These are phyloP conservation scores for Antheraea pernyi DNA, from an alignment of 1,140 invertebrate species.

Conservation along the genomic window DNA sequence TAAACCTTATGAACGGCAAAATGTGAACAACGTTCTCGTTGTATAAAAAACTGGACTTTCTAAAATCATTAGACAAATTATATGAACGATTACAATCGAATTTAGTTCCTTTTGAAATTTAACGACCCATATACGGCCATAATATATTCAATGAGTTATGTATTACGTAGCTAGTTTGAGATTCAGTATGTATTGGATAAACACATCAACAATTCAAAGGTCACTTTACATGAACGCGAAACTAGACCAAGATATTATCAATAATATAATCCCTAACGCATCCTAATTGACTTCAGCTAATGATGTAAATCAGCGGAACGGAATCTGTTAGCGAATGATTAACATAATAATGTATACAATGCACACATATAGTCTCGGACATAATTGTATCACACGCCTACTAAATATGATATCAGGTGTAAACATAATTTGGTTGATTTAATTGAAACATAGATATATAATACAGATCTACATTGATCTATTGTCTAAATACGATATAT, in stretches of 20 bases:
- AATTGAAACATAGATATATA: neutral
- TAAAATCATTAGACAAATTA: no score
- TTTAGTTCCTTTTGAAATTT: no score
- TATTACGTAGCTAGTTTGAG: no score
- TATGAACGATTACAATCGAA: no score
- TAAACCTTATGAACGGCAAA: no score
- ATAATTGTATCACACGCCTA: constrained; percentile 11
- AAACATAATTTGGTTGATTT: neutral
- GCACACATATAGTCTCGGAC: neutral
- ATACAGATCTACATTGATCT: neutral
- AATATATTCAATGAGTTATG: no score
- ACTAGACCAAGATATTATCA: constrained; percentile 3
- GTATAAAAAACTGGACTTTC: no score
- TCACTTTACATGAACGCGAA: constrained; percentile 1
- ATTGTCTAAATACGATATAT: neutral
- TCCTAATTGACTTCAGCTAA: constrained; percentile 22
- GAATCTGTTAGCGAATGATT: constrained; percentile 36
- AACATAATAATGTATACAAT: constrained; percentile 4
- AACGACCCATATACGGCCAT: no score
- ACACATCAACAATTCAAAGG: constrained; percentile 1
- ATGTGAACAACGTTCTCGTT: no score
- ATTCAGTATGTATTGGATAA: no score
- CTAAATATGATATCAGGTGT: constrained; percentile 10
- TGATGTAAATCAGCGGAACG: constrained; percentile 37
- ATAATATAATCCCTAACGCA: constrained; percentile 6